Evolutionary conservation across 2,797 vertebrate genomes (phyloP).

Genomic region (Dallia pectoralis): DNA sequence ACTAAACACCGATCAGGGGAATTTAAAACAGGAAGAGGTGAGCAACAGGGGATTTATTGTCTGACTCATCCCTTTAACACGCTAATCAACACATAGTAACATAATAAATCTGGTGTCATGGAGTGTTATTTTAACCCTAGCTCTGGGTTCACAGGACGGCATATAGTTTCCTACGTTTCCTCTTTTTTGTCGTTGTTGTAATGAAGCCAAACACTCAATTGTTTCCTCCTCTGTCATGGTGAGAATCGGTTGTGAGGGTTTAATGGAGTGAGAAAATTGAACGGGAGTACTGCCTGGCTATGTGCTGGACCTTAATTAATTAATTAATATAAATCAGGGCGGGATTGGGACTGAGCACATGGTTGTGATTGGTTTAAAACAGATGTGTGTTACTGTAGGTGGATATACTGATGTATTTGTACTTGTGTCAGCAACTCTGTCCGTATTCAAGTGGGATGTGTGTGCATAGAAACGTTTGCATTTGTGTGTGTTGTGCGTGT

Average conservation of each 20-base stretch:
- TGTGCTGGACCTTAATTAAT: background rate
- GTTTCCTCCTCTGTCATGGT: background rate
- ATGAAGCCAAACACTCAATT: background rate
- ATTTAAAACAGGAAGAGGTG: background rate
- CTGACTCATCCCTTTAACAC: background rate
- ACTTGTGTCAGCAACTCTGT: conserved; percentile 13
- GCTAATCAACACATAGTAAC: background rate
- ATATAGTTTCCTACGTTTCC: background rate
- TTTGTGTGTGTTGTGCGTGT: conserved; percentile 21
- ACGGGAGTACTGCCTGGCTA: conserved; percentile 27
- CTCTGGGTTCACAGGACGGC: background rate
- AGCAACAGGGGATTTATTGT: background rate
- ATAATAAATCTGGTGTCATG: background rate
- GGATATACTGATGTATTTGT: conserved; percentile 10
- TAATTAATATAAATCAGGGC: background rate
- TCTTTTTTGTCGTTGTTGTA: background rate
- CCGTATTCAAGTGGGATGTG: background rate
- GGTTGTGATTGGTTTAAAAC: background rate
- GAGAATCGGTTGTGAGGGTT: background rate
- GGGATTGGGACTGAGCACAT: background rate
- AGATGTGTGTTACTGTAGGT: conserved; percentile 9
- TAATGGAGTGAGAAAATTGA: conserved; percentile 50
- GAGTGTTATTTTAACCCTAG: background rate
- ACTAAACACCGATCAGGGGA: background rate
- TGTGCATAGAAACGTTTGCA: background rate